Evolutionary conservation across 2,797 vertebrate genomes (phyloP).

Genomic region (Myripristis jacobus): DNA sequence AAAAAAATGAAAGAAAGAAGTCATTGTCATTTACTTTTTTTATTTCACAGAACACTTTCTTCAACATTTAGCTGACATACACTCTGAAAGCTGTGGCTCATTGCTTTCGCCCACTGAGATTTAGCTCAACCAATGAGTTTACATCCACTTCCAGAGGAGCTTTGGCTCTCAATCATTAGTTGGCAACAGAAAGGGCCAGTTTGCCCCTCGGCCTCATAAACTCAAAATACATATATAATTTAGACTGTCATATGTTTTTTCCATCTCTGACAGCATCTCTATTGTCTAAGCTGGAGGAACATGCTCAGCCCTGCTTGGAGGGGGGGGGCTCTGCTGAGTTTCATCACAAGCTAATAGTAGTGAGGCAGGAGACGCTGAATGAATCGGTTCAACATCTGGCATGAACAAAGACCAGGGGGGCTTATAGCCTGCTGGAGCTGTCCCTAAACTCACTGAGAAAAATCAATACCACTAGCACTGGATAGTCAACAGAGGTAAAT

Average conservation of each 20-base stretch:
- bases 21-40: too few species aligned
- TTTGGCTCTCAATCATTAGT: too few species aligned
- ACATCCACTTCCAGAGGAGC: neutral
- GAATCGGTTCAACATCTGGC: slow-evolving; percentile 37
- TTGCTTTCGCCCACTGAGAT: too few species aligned
- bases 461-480: neutral
- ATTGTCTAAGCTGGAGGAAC: neutral
- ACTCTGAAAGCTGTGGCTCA: too few species aligned
- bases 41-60: too few species aligned
- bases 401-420: neutral
- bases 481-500: neutral
- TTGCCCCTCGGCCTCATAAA: neutral
- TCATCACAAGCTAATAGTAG: neutral
- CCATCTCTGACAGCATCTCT: neutral
- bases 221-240: neutral
- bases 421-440: neutral
- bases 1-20: too few species aligned
- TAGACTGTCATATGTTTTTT: neutral
- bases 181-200: too few species aligned
- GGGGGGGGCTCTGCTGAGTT: neutral
- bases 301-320: neutral
- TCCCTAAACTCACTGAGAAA: slow-evolving; percentile 2
- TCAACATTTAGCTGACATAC: too few species aligned
- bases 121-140: too few species aligned
- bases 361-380: slow-evolving; percentile 15